phyloP scores from a whole-genome alignment of 1,140 invertebrate genomes.

The Spodoptera litura region DNA sequence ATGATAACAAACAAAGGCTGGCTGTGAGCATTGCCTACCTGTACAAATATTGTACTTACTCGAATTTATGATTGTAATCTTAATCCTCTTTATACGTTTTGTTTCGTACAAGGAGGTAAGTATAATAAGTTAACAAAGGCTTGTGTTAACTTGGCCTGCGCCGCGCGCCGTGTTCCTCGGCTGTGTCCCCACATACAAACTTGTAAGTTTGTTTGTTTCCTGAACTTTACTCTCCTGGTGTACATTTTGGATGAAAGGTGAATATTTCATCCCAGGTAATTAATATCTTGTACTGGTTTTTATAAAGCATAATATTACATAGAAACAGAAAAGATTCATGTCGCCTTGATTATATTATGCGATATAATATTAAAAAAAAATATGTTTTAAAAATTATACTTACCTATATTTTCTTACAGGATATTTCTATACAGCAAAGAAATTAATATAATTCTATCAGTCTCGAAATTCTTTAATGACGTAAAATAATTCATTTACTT shows the following conservation, averaged over 20 bases:
- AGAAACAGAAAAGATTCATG: too few species aligned
- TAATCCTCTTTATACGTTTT: too few species aligned
- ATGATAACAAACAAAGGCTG: too few species aligned
- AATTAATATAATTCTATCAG: conserved; percentile 12
- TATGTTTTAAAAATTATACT: too few species aligned
- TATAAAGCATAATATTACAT: too few species aligned
- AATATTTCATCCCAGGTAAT: background rate
- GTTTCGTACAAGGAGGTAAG: background rate
- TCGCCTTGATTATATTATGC: too few species aligned
- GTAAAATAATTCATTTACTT: conserved; percentile 15
- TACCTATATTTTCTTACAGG: background rate
- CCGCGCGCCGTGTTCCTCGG: background rate
- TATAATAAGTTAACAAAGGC: background rate
- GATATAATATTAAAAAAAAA: too few species aligned
- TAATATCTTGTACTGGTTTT: too few species aligned
- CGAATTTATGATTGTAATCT: too few species aligned
- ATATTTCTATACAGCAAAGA: background rate
- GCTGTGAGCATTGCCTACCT: too few species aligned
- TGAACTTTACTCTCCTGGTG: background rate
- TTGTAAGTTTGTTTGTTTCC: conserved; percentile 3
- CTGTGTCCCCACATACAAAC: background rate
- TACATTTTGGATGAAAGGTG: background rate
- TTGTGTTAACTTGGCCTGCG: background rate
- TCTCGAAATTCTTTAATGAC: background rate
- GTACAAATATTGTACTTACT: too few species aligned